Evolutionary conservation across 2,888 invertebrate species (phyloP).

Genomic region (Xestia sexstrigata): DNA sequence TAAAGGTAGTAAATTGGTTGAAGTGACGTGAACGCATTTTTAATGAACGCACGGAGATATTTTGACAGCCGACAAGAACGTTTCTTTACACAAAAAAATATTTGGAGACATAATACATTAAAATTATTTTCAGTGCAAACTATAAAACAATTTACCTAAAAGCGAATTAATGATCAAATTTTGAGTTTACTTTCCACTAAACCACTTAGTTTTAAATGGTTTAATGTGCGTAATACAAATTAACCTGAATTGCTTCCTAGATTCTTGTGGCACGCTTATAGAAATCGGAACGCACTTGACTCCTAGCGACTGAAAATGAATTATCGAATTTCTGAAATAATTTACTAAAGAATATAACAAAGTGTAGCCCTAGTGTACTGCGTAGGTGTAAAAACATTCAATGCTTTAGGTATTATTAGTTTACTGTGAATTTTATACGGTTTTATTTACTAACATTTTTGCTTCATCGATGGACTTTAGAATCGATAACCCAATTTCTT

Average conservation of each 20-base stretch:
- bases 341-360: constrained; percentile 47
- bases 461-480: constrained; percentile 81
- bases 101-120: not conserved
- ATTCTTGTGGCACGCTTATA: not conserved
- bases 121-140: not conserved
- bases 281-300: constrained; percentile 53
- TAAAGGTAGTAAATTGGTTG: not conserved
- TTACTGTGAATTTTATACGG: constrained; percentile 54
- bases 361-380: constrained; percentile 50
- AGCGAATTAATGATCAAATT: not conserved
- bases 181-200: not conserved
- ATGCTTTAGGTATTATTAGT: constrained; percentile 48
- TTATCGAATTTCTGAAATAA: constrained; percentile 65
- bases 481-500: constrained; percentile 86
- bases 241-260: not conserved
- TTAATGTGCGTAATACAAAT: not conserved
- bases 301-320: constrained; percentile 64
- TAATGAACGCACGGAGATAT: constrained; percentile 43
- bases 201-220: accelerated
- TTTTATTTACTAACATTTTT: constrained; percentile 62
- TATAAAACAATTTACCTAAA: not conserved
- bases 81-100: constrained; percentile 37
- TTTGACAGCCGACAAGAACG: constrained; percentile 44
- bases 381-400: constrained; percentile 49
- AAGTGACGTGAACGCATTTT: constrained; percentile 18